These are phyloP conservation scores for Fukomys damarensis DNA, from an alignment of 2,113 vertebrate species.

Conservation along the genomic window DNA sequence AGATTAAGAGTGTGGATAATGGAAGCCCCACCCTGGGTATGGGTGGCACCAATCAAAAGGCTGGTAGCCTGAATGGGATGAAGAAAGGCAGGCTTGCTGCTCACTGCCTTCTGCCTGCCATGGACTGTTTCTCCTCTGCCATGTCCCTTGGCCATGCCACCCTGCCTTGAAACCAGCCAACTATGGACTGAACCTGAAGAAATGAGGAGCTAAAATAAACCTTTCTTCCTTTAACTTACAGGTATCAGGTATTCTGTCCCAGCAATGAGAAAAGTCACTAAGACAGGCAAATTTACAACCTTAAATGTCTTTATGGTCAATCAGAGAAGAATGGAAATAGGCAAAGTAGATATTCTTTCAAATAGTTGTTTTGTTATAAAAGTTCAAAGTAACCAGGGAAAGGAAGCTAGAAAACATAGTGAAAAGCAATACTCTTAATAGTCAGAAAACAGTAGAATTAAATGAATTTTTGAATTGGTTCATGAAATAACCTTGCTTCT, in stretches of 20 bases:
- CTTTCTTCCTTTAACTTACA: neutral
- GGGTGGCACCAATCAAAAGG: neutral
- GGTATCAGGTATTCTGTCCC: neutral
- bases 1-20: neutral
- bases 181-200: neutral
- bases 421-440: neutral
- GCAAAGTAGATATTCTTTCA: neutral
- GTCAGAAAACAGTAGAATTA: slow-evolving; percentile 15
- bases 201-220: neutral
- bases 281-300: slow-evolving; percentile 45
- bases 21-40: neutral
- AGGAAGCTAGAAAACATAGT: slow-evolving; percentile 10
- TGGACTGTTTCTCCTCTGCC: neutral
- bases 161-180: neutral
- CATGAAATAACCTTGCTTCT: neutral
- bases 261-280: neutral
- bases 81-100: neutral
- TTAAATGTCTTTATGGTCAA: neutral
- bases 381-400: neutral
- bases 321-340: slow-evolving; percentile 15
- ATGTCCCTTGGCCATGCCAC: neutral
- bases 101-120: neutral
- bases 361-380: slow-evolving; percentile 5
- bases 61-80: neutral
- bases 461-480: slow-evolving; percentile 35